Percentiles rank a stretch among this genome's conserved stretches.
Conservation (phyloP, 1,140 invertebrate genomes). For the Arctopsyche grandis region DNA sequence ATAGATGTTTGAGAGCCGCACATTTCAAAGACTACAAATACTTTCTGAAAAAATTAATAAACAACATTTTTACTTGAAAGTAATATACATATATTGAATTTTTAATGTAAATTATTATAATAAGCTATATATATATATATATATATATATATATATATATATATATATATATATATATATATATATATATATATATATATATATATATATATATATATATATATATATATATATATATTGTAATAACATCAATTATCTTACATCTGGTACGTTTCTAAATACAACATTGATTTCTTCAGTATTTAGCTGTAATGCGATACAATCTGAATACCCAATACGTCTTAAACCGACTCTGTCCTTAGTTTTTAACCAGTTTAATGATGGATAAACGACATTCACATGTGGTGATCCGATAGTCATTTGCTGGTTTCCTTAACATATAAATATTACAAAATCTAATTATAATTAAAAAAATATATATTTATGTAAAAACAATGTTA, state of each 20-base stretch:
- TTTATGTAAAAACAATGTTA: neutral
- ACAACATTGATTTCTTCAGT: conserved; percentile 87
- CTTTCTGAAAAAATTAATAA: conserved; percentile 68
- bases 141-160: no score
- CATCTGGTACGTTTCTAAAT: conserved; percentile 79
- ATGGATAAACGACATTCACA: conserved; percentile 65
- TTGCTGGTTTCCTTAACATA: conserved; percentile 33
- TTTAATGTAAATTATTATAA: no score
- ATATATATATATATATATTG: no score
- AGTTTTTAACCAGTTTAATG: conserved; percentile 73
- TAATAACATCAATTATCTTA: conserved; percentile 55
- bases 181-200: no score
- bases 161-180: no score
- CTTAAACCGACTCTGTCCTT: conserved; percentile 71
- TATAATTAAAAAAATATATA: neutral
- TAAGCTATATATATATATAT: no score
- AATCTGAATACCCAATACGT: conserved; percentile 53
- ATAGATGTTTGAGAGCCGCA: conserved; percentile 60
- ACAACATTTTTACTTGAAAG: neutral
- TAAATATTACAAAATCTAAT: conserved; percentile 27
- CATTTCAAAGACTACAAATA: conserved; percentile 80
- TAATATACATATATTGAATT: no score
- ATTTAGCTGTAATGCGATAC: conserved; percentile 70
- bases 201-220: no score
- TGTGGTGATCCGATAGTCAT: conserved; percentile 25